These are phyloP conservation scores for Bucorvus abyssinicus DNA, from an alignment of 2,797 vertebrate genomes.

Conservation along the genomic window DNA sequence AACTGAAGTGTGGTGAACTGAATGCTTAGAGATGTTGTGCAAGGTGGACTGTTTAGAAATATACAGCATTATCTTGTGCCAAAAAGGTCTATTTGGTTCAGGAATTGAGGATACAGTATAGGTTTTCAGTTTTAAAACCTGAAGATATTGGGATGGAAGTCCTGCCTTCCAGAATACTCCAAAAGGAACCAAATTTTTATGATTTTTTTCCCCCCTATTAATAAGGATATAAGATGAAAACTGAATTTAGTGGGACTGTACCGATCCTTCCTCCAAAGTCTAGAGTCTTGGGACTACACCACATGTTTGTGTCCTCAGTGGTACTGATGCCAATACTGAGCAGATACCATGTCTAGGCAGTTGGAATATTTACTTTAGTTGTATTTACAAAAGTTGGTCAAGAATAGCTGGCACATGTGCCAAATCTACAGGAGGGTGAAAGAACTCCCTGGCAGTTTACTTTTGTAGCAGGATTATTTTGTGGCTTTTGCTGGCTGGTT, in stretches of 20 bases:
- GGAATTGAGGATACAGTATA: background rate
- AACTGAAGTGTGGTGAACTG: background rate
- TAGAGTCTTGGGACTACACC: background rate
- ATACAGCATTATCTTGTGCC: background rate
- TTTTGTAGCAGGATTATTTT: background rate
- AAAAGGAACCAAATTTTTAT: background rate
- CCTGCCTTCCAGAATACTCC: background rate
- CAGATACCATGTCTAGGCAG: background rate
- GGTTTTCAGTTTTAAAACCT: background rate
- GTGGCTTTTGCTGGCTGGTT: background rate
- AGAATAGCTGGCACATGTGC: background rate
- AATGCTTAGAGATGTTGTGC: background rate
- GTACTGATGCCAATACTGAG: background rate
- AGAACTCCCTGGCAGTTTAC: background rate
- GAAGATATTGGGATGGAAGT: background rate
- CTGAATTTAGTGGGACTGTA: background rate
- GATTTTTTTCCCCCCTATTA: fast-evolving
- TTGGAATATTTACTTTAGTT: background rate
- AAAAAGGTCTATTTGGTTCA: background rate
- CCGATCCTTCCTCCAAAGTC: background rate
- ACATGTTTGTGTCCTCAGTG: background rate
- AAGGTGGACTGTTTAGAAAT: background rate
- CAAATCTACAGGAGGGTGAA: background rate
- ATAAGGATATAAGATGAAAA: background rate
- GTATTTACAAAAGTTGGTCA: background rate